Base-by-base conservation (phyloP, 1,140 invertebrate genomes). In the Zaprionus lachaisei region DNA sequence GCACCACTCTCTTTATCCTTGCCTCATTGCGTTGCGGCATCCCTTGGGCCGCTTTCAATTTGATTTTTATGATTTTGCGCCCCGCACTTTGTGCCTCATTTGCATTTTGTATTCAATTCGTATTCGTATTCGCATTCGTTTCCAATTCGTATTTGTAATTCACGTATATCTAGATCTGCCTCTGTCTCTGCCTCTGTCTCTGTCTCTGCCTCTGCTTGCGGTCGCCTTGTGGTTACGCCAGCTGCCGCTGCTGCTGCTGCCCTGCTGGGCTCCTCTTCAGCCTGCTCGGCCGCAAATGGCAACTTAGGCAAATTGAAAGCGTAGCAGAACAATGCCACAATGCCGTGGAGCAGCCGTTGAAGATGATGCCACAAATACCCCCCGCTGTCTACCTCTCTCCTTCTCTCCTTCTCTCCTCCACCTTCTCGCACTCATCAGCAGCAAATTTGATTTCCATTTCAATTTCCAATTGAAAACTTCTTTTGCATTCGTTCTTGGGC, bases 31-130 rank as follows among this genome's bases (percentile, higher is more conserved):
- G 28, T 49, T 56, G 31, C 41, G n/a, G 41, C 41, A 47, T 60
- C 62, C 62, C 56, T 57, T 14, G 69, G 57, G 74, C 57, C 22
- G 69, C 57, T 72, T 77, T 66, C 75, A 81, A 90, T 89, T 89
- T 89, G 78, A 84, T 89, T 89, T 84, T 87, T 87, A 87, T 87
- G 84, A 87, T 83, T 87, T 86, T 79, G 55, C 70, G 76, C 62
- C 77, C 41, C 41, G 72, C 81, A 77, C 61, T 73, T 81, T 75
- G 62, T 71, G 49, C 62, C 63, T 87, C 81, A 87, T 87, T 87
- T 87, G 84, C 84, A 87, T 87, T 90, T 87, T 89, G 85, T 87
- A 87, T 87, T 87, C 81, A 89, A 89, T 89, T 89, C 77, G 80
- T 69, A 77, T 80, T 63, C 17, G 58, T 61, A 44, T 44, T 38